Evolutionary conservation across 2,797 vertebrate genomes (phyloP), one percentile per base, ranked within the genome.

Genomic region (Hippoglossus hippoglossus): DNA sequence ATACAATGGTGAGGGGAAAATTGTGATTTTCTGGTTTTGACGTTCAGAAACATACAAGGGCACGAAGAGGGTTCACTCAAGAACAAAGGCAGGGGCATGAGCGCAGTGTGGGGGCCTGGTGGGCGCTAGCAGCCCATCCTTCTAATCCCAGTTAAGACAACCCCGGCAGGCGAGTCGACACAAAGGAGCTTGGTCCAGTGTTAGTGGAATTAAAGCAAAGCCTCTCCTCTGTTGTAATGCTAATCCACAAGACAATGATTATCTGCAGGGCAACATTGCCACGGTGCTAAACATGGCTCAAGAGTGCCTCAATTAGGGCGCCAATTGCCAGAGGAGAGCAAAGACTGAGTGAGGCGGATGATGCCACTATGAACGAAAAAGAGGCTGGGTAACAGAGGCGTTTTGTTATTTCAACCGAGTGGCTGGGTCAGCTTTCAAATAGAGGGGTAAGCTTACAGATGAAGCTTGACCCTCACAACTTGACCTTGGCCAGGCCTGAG

Each of bases 161-260:
- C 74, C 79, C 84, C 74, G 36, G 76, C 86, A 88, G 82, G 71
- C 74, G 41, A 87, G 83, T 71, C 22, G 53, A 80, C 76, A 89
- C 83, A 89, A 83, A 92, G 86, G 81, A 86, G 86, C 81, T 89
- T 50, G 80, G 84, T 91, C 87, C 91, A 90, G 90, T 82, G 87
- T 92, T 88, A 88, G 86, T 53, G 87, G 90, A 87, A 93, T 92
- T 93, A 92, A 91, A 88, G 85, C 79, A 90, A 93, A 94, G 88
- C 92, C 82, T 89, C 82, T 71, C 75, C 85, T 87, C 87, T 87
- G 91, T 91, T 92, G 90, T 93, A 91, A 89, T 91, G 88, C 79
- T 94, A 93, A 95, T 93, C 92, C 91, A 81, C 71, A 75, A 91
- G 85, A 93, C 89, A 91, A 93, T 87, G 84, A 92, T 91, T 91